These are phyloP conservation scores for Xanthorhoe designata DNA, from an alignment of 2,888 invertebrate genomes.

Conservation along the genomic window DNA sequence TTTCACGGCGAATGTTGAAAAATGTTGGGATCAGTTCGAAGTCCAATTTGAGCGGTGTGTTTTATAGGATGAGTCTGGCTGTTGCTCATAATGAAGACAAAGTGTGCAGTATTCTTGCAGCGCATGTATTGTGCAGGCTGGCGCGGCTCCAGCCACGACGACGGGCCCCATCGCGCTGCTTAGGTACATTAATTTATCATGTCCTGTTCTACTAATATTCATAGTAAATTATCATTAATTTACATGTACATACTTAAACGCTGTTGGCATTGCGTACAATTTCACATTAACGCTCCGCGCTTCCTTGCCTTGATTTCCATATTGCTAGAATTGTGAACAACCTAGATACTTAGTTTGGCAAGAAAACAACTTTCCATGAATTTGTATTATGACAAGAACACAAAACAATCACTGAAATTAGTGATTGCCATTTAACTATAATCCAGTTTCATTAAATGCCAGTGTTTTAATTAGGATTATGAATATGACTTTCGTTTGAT, in stretches of 20 bases:
- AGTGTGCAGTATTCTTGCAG: slow-evolving; percentile 56
- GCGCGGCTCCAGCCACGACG: slow-evolving; percentile 55
- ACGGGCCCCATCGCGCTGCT: slow-evolving; percentile 48
- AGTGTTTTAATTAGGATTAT: too few species aligned
- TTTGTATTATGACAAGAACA: too few species aligned
- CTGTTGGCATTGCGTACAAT: slow-evolving; percentile 47
- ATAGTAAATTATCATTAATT: slow-evolving; percentile 55
- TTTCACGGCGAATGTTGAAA: slow-evolving; percentile 33
- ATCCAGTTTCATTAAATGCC: too few species aligned
- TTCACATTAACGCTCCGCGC: slow-evolving; percentile 37
- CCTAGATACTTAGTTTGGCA: slow-evolving; percentile 10
- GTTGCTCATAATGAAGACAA: slow-evolving; percentile 63
- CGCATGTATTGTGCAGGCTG: slow-evolving; percentile 52
- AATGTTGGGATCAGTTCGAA: slow-evolving; percentile 33
- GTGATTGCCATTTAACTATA: too few species aligned
- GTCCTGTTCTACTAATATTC: slow-evolving; percentile 54
- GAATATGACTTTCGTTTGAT: not conserved
- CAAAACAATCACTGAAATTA: too few species aligned
- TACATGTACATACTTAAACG: slow-evolving; percentile 46
- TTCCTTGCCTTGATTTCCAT: slow-evolving; percentile 40
- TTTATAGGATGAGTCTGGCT: slow-evolving; percentile 31
- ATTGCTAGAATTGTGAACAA: slow-evolving; percentile 32
- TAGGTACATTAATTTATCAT: slow-evolving; percentile 58
- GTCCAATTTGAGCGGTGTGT: slow-evolving; percentile 18
- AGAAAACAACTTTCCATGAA: too few species aligned